Evolutionary conservation across 2,888 invertebrate genomes (phyloP).

Genomic region (Epinotia demarniana): DNA sequence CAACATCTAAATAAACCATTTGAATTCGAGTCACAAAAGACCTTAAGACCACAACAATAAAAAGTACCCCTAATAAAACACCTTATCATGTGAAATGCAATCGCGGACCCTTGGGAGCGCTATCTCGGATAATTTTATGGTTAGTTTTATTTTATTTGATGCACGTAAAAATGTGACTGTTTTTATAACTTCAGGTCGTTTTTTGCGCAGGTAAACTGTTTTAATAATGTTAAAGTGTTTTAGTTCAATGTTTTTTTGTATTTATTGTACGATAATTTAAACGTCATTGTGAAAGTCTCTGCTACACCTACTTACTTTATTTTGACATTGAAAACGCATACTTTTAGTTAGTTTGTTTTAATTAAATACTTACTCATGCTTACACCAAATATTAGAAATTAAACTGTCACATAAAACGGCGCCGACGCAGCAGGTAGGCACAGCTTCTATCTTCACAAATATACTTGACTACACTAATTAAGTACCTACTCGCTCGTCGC

Average conservation of each 20-base stretch:
- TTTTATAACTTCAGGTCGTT: slow-evolving; percentile 6
- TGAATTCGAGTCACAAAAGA: slow-evolving; percentile 26
- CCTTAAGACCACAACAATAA: slow-evolving; percentile 27
- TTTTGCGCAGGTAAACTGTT: not conserved
- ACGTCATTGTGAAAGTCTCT: not conserved
- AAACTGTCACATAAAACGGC: not conserved
- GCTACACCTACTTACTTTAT: not conserved
- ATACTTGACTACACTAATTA: not conserved
- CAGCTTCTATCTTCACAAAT: not conserved
- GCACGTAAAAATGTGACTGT: slow-evolving; percentile 8
- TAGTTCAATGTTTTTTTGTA: not conserved
- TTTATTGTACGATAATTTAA: not conserved
- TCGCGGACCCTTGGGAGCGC: slow-evolving; percentile 14
- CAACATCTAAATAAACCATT: slow-evolving; percentile 33
- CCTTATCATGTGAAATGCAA: slow-evolving; percentile 34
- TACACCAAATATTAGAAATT: not conserved
- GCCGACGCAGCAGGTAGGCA: not conserved
- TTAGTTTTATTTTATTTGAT: slow-evolving; percentile 26
- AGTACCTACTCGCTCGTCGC: too few relatives aligned
- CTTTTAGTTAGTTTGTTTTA: too few relatives aligned
- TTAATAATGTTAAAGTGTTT: too few relatives aligned
- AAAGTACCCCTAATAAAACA: slow-evolving; percentile 36
- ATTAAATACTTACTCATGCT: too few relatives aligned
- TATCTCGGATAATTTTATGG: slow-evolving; percentile 27
- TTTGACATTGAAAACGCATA: not conserved